Evolutionary conservation across 1,140 invertebrate genomes (phyloP), one percentile per base, ranked within the genome.

Genomic region (Pseudomyrmex flavicornis): DNA sequence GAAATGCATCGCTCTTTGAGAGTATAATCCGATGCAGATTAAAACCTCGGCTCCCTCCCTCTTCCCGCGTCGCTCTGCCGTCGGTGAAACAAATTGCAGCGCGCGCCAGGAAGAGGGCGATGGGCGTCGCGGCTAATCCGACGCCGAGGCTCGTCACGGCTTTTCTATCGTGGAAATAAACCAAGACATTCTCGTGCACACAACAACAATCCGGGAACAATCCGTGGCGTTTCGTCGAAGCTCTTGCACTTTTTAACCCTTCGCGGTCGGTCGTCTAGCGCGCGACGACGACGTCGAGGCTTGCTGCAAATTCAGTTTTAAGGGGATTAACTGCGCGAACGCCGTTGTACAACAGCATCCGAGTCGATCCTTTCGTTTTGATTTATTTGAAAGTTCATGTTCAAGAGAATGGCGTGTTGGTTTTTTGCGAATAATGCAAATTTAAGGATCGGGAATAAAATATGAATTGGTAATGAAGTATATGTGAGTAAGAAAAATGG

Each of bases 11-110:
- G 87, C 85, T 85, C 89, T 91, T 91, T 88, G 85, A 91, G 82
- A 61, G 56, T 87, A 88, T 91, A 91, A 91, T 91, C 87, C 87
- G 61, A 89, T 91, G 90, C 79, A 91, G 89, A 91, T 91, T 91
- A 91, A 90, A 88, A 87, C 77, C 83, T 54, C 63, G 77, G 76
- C 59, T 68, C 54, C 44, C 48, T 66, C 73, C 68, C 69, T 75
- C 61, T 61, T 20, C 44, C 79, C 74, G 17, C 35, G 35, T 35
- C 35, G 35, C 35, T 35, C 35, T 35, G 35, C 20, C 58, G 48
- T 58, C 72, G 72, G 35, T 77, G 83, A 88, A 85, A 85, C 86
- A 88, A 88, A 88, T 88, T 88, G 77, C 86, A 74, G 58, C 75
- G 68, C 58, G 44, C 56, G 26, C 56, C 46, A 22, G 22, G 73